Evolutionary conservation across 2,888 invertebrate genomes (phyloP).

Genomic region (Agriotes lineatus): DNA sequence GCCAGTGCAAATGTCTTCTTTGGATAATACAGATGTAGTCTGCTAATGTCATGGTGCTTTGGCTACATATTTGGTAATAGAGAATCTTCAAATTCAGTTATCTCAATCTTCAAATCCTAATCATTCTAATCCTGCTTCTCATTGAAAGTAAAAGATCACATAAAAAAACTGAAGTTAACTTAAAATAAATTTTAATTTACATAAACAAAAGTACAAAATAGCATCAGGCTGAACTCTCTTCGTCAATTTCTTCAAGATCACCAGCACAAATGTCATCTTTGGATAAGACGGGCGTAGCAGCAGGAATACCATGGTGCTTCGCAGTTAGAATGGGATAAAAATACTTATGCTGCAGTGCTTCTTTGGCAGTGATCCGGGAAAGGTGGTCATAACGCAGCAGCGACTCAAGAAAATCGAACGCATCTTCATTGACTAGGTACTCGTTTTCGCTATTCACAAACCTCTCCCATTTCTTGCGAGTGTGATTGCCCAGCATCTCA

Average conservation of each 20-base stretch:
- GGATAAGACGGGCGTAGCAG: neutral
- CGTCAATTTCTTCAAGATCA: constrained; percentile 23
- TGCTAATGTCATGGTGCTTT: too few species aligned
- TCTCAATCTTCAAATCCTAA: too few species aligned
- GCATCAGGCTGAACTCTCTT: constrained; percentile 12
- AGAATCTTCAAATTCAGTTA: too few species aligned
- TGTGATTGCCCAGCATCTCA: constrained; percentile 56
- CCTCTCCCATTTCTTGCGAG: constrained; percentile 62
- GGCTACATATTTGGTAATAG: too few species aligned
- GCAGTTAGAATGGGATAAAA: constrained; percentile 53
- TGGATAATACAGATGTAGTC: constrained; percentile 1
- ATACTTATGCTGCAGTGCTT: constrained; percentile 62
- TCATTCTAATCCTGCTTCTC: too few species aligned
- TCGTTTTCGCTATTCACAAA: constrained; percentile 63
- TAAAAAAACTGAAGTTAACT: too few species aligned
- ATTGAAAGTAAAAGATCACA: too few species aligned
- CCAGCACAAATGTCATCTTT: constrained; percentile 11
- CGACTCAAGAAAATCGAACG: constrained; percentile 60
- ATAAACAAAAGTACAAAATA: neutral
- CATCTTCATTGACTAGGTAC: constrained; percentile 61
- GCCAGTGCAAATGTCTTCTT: constrained; percentile 8
- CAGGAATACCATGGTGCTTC: neutral
- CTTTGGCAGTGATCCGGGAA: constrained; percentile 61
- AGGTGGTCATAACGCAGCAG: constrained; percentile 62
- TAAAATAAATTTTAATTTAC: neutral